Evolutionary conservation across 1,140 invertebrate genomes (phyloP).

Genomic region (Holcopasites calliopsidis): DNA sequence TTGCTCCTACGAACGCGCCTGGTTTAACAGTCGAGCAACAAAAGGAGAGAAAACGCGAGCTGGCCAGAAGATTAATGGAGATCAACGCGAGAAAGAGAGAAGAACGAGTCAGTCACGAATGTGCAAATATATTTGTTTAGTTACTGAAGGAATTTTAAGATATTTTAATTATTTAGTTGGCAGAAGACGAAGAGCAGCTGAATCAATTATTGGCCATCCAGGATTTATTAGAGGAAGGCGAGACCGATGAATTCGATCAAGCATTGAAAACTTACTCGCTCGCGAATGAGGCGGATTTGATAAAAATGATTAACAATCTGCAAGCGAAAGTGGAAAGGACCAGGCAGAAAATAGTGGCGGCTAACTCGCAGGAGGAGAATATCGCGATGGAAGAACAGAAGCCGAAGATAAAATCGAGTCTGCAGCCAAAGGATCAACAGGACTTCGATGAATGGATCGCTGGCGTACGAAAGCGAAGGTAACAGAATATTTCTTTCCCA

Average conservation of each 20-base stretch:
- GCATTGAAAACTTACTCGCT: slow-evolving; percentile 82
- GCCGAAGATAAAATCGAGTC: slow-evolving; percentile 80
- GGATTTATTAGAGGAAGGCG: slow-evolving; percentile 88
- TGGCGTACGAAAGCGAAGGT: slow-evolving; percentile 84
- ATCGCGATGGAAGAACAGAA: slow-evolving; percentile 82
- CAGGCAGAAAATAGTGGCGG: slow-evolving; percentile 88
- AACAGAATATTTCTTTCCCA: slow-evolving; percentile 41
- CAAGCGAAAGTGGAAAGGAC: slow-evolving; percentile 89
- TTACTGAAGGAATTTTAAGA: slow-evolving; percentile 4
- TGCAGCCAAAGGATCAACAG: slow-evolving; percentile 82
- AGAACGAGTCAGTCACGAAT: slow-evolving; percentile 82
- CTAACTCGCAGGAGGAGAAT: slow-evolving; percentile 83
- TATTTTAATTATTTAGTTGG: slow-evolving; percentile 80
- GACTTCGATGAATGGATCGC: slow-evolving; percentile 86
- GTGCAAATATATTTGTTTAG: slow-evolving; percentile 1
- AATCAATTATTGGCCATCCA: slow-evolving; percentile 88
- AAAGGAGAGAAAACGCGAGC: slow-evolving; percentile 90
- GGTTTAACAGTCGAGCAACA: slow-evolving; percentile 88
- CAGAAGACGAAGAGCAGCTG: slow-evolving; percentile 93
- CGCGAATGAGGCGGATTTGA: slow-evolving; percentile 82
- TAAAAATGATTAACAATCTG: slow-evolving; percentile 88
- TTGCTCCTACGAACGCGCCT: slow-evolving; percentile 80
- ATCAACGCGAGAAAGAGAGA: slow-evolving; percentile 92
- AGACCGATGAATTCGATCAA: slow-evolving; percentile 87
- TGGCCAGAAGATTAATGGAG: slow-evolving; percentile 89